Base-by-base conservation (phyloP, 2,113 vertebrate genomes). In the Peromyscus maniculatus region DNA sequence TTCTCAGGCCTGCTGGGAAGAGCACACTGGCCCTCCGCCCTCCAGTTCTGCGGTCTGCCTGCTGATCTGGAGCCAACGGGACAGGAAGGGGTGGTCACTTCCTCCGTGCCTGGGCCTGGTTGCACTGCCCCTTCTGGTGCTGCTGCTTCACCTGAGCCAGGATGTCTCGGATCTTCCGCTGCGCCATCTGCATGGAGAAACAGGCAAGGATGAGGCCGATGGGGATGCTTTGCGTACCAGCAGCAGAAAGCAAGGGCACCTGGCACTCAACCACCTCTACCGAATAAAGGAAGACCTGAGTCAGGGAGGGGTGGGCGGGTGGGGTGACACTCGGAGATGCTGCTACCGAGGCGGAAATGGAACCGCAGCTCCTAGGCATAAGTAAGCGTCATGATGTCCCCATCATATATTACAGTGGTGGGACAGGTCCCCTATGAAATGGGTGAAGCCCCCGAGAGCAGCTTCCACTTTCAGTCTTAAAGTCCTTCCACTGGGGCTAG, bases 141-240 rank as follows among this genome's bases (percentile, higher is more conserved):
- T 99, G 99, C 98, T 99, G 99, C 97, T 99, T 99, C 83, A 99
- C 99, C 98, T 99, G 99, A 22, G 99, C 99, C 98, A 99, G 98
- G 98, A 99, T 99, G 98, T 99, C 99, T 22, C 99, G 99, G 98
- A 99, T 99, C 98, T 99, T 99, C 97, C 99, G 99, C 97, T 99
- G 99, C 2, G 99, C 99, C 99, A 99, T 98, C 99, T 99, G 97
- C 87, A 67, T 77, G 31, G 15, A 75, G 67, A 87, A 87, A 55
- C 1, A 82, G n/a, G 21, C 0, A 1, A 91, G 36, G 36, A 33
- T 11, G 62, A 59, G 55, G 21, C 39, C n/a, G 17, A 39, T 93
- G 91, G 96, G 52, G 36, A 59, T 0, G 26, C 66, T 43, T 36
- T 12, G 22, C 77, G 52, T 13, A 26, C 22, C 3, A 0, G 33